These are phyloP conservation scores for Zaprionus africanus DNA, from an alignment of 1,140 invertebrate genomes.

Conservation along the genomic window DNA sequence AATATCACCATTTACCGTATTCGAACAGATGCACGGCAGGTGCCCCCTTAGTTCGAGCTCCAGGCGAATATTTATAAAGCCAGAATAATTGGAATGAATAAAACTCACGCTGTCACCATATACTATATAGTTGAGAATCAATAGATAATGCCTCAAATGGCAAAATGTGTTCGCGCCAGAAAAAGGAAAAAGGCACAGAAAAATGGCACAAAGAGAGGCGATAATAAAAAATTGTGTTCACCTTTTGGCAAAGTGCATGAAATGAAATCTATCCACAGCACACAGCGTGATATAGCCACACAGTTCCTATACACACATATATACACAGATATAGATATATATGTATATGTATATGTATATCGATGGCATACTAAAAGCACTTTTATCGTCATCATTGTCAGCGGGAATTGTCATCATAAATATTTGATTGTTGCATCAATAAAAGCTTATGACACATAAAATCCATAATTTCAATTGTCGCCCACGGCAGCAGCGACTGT, in stretches of 20 bases:
- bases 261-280: conserved; percentile 22
- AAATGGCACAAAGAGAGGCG: not conserved
- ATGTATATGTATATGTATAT: conserved; percentile 7
- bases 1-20: not conserved
- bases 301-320: no score
- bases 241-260: conserved; percentile 34
- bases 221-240: conserved; percentile 22
- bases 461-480: conserved; percentile 82
- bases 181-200: not conserved
- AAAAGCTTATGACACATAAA: conserved; percentile 83
- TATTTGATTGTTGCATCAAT: conserved; percentile 83
- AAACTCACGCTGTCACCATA: not conserved
- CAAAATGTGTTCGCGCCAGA: conserved; percentile 6
- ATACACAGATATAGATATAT: not conserved
- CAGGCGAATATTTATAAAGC: not conserved
- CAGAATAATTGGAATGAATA: conserved; percentile 6
- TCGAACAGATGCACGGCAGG: not conserved
- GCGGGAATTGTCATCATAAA: conserved; percentile 81
- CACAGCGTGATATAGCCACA: conserved; percentile 5
- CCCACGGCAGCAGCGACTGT: conserved; percentile 40
- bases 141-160: conserved; percentile 17
- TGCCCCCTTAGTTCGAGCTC: not conserved
- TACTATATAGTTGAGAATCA: conserved; percentile 5
- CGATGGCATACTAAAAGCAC: conserved; percentile 57
- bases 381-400: conserved; percentile 80